Evolutionary conservation across 2,113 vertebrate genomes (phyloP).

Genomic region (Rhizomys pruinosus): DNA sequence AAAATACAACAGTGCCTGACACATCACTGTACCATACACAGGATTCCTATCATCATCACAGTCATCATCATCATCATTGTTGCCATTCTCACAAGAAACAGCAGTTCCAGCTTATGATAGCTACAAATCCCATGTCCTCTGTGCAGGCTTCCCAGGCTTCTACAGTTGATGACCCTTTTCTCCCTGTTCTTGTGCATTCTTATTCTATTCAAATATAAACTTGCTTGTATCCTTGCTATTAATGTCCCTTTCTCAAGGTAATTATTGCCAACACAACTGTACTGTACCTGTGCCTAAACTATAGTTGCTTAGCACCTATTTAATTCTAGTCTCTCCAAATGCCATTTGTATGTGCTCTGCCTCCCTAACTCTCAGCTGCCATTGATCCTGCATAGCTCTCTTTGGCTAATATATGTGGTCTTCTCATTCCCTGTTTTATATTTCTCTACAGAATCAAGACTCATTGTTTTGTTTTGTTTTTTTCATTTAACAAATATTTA

Average conservation of each 20-base stretch:
- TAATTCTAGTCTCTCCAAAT: background rate
- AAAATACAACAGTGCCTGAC: background rate
- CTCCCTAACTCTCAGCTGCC: background rate
- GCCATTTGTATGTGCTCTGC: background rate
- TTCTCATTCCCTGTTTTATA: background rate
- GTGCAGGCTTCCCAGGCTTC: background rate
- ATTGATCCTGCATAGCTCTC: background rate
- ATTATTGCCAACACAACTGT: background rate
- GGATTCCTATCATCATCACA: background rate
- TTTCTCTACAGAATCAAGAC: background rate
- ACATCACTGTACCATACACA: background rate
- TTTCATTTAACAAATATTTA: slow-evolving; percentile 4
- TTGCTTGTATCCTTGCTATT: background rate
- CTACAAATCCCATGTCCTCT: background rate
- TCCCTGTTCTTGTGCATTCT: background rate
- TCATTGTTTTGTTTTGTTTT: background rate
- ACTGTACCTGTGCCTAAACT: background rate
- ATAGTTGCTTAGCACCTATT: background rate
- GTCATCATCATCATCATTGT: background rate
- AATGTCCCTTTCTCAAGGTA: background rate
- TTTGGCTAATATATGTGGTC: background rate
- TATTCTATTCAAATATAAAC: background rate
- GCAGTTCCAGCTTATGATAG: background rate
- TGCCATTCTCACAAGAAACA: background rate
- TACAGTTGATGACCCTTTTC: background rate